Evolutionary conservation across 2,113 vertebrate species (phyloP), one percentile per base, ranked within the genome.

Genomic region (Calypte anna): DNA sequence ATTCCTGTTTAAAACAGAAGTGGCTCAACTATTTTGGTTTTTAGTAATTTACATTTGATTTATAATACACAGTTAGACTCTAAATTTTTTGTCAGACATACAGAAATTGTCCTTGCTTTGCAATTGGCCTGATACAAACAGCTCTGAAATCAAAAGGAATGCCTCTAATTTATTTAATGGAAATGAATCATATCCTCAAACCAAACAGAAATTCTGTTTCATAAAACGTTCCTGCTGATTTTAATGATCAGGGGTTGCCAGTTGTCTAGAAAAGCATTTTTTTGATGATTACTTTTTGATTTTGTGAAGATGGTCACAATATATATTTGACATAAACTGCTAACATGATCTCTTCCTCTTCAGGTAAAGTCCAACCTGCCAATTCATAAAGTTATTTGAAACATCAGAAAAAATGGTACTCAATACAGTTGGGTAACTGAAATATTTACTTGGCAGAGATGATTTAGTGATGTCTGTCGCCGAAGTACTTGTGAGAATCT

Each of bases 401-500:
- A 94, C 75, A 9, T 38, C 61, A 64, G 27, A 77, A 68, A 90
- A 93, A 90, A 70, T 55, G 9, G 7, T 48, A 89, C 81, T 87
- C 23, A 68, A 27, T 31, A 90, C 88, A 78, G 10, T 22, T n/a
- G 28, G 24, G 44, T 59, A 93, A 94, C 11, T 19, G 53, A 91
- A 91, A 88, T 68, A 95, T 74, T 86, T 98, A 99, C 99, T 98
- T 99, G 99, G 96, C 99, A 99, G 48, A 99, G 99, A 96, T 99
- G 99, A 96, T 99, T 99, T 97, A 99, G 98, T 28, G 99, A 99
- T 10, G 99, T 99, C 85, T 99, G 99, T 78, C 99, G 98, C 91
- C 99, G 98, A 74, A 99, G 98, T 97, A 99, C 98, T 98, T 99
- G 99, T 75, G 99, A 99, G 97, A 99, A 99, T 98, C 99, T 99